Evolutionary conservation across 2,113 vertebrate genomes (phyloP).

Genomic region (Colistium nudipinnis): DNA sequence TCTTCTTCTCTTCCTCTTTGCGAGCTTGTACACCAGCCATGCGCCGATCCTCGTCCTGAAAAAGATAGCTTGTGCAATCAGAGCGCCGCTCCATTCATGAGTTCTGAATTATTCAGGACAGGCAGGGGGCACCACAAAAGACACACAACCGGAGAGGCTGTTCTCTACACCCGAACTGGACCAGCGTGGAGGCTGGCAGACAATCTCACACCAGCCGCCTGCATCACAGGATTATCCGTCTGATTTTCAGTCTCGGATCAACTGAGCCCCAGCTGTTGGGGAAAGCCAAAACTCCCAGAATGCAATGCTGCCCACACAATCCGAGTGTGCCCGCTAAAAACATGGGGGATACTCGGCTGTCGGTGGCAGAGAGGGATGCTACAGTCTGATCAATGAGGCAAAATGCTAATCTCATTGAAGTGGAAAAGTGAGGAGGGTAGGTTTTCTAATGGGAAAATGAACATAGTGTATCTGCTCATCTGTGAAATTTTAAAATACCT

Average conservation of each 20-base stretch:
- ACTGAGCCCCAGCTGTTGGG: constrained; percentile 73
- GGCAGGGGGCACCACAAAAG: constrained; percentile 48
- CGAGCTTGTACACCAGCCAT: constrained; percentile 91
- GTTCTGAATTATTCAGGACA: constrained; percentile 63
- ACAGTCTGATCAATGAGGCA: constrained; percentile 36
- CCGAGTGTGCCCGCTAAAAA: constrained; percentile 51
- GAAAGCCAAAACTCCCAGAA: constrained; percentile 75
- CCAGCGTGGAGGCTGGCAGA: constrained; percentile 38
- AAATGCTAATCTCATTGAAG: not conserved
- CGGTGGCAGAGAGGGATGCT: constrained; percentile 22
- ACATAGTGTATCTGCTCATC: not conserved
- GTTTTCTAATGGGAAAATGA: not conserved
- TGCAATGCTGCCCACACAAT: constrained; percentile 72
- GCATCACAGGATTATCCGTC: constrained; percentile 75
- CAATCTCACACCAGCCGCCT: constrained; percentile 46
- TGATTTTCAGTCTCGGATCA: constrained; percentile 67
- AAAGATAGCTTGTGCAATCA: constrained; percentile 64
- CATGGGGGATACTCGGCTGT: constrained; percentile 46
- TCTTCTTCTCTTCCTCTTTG: constrained; percentile 97
- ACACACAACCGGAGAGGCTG: constrained; percentile 22
- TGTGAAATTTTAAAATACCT: constrained; percentile 12
- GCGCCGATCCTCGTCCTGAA: constrained; percentile 97
- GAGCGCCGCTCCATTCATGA: constrained; percentile 60
- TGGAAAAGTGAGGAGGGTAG: not conserved
- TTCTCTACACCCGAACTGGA: constrained; percentile 29